A percentile compares a stretch with the other conserved stretches of the same genome.
These are phyloP conservation scores for Romanogobio albipinnatus DNA, from an alignment of 2,113 vertebrate genomes.

Conservation along the genomic window DNA sequence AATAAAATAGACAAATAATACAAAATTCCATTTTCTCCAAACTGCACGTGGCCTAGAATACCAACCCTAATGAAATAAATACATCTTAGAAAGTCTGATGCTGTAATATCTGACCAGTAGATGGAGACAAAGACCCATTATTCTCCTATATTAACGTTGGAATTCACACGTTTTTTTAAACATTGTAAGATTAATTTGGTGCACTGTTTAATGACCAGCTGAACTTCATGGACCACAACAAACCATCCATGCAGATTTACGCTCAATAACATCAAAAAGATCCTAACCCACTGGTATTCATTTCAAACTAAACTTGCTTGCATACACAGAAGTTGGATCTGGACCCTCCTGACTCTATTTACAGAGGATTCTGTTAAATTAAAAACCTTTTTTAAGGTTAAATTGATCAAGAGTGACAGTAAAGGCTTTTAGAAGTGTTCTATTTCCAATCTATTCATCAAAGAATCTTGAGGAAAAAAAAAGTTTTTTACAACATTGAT, in stretches of 20 bases:
- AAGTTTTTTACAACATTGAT: neutral
- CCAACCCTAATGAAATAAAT: neutral
- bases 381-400: no score
- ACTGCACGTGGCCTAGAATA: no score
- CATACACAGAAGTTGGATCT: no score
- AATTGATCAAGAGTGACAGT: no score
- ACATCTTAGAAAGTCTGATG: neutral
- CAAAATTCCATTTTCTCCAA: neutral
- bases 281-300: neutral
- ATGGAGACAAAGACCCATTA: slow-evolving; percentile 41
- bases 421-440: neutral
- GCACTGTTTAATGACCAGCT: neutral
- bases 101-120: slow-evolving; percentile 25
- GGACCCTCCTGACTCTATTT: no score
- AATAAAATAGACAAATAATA: no score
- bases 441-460: neutral
- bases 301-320: neutral
- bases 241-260: neutral
- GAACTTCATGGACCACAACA: neutral
- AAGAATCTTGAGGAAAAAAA: neutral
- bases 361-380: neutral
- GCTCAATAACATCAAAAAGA: neutral
- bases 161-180: neutral
- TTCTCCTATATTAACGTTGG: neutral
- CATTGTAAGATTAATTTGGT: neutral